Base-by-base conservation (phyloP, 2,797 vertebrate genomes). In the Coranthus polyacanthus region DNA sequence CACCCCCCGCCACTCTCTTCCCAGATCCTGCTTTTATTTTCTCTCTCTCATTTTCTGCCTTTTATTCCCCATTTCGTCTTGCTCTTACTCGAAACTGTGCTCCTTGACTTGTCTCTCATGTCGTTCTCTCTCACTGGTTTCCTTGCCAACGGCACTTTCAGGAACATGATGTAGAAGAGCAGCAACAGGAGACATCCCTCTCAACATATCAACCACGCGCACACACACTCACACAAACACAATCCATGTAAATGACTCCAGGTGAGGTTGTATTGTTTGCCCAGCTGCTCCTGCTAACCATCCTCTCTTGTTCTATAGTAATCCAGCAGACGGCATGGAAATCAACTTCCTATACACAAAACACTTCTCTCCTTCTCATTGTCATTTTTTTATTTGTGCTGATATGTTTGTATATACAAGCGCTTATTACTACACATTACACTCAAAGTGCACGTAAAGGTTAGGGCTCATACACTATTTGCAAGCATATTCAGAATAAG, bases 201-300 rank as follows among this genome's bases (percentile, higher is more conserved):
- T 80, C 54, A 45, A 72, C 68, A 73, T 71, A 67, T 64, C 67
- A 73, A 42, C 52, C 55, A 68, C 37, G 9, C 54, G 43, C 68
- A 51, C 63, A 76, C 47, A 62, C 41, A 64, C 43, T 44, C 52
- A 46, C 68, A 51, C 63, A 76, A 42, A 62, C 41, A 64, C 43
- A 51, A 58, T 76, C 63, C 75, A 88, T 89, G 87, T 86, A 87
- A 90, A 91, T 88, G 70, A 88, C 78, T 86, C 74, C 86, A 90
- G 90, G 86, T 91, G 89, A 91, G 83, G 75, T 51, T 75, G 68
- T 81, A 85, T 91, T 90, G 86, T 92, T 92, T 91, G 77, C 74
- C 83, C 89, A 90, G 85, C 86, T 92, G 88, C 86, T 83, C 67
- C 75, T 83, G 64, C 78, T 81, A 89, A 87, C 80, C 75, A 85